Conservation (phyloP, 1,140 invertebrate genomes). For the Daktulosphaira vitifoliae region DNA sequence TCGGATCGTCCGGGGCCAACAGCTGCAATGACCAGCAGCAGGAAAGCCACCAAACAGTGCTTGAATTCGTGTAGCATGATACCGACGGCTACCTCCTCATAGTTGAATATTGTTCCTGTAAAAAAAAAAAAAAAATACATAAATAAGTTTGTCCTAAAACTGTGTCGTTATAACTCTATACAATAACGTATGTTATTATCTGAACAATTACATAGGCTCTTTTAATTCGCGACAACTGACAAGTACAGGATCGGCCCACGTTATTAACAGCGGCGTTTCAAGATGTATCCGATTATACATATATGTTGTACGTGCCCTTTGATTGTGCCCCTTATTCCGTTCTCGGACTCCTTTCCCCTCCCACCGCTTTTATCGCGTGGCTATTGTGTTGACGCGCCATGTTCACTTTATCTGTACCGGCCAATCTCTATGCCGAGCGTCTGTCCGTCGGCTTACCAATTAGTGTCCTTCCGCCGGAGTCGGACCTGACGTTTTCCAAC, state of each 20-base stretch:
- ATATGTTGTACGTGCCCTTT: no score
- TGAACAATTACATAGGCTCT: background rate
- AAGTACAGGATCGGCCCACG: no score
- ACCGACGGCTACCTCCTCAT: constrained; percentile 15
- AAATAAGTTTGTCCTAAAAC: background rate
- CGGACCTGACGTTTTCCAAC: constrained; percentile 11
- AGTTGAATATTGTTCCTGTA: constrained; percentile 4
- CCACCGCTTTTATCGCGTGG: background rate
- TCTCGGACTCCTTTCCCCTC: background rate
- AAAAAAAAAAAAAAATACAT: background rate
- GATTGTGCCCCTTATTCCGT: background rate
- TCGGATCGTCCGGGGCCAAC: constrained; percentile 23
- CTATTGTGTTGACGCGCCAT: background rate
- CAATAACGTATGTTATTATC: no score
- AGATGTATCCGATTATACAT: no score
- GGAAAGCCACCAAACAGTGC: constrained; percentile 6
- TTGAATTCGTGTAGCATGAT: background rate
- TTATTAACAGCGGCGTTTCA: no score
- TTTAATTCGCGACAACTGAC: no score
- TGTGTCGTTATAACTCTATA: no score
- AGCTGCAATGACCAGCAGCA: background rate
- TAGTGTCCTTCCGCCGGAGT: constrained; percentile 22
- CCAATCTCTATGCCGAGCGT: background rate
- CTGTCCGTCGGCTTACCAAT: constrained; percentile 23
- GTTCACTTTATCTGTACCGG: constrained; percentile 2